These are phyloP conservation scores for Salvelinus fontinalis DNA, from an alignment of 2,113 vertebrate species.

Conservation along the genomic window DNA sequence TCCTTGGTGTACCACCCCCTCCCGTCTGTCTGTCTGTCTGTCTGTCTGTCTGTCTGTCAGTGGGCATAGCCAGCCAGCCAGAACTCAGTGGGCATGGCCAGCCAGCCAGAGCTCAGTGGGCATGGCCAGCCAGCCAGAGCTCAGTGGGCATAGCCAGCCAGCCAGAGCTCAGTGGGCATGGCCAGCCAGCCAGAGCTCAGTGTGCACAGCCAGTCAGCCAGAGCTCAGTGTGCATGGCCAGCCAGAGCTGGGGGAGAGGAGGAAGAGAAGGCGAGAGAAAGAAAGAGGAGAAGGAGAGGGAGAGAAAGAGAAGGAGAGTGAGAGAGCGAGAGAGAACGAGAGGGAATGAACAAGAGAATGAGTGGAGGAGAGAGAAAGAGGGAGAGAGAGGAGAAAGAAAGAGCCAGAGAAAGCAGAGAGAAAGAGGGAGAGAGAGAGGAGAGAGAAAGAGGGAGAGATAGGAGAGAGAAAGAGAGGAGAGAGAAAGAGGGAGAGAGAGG, in stretches of 20 bases:
- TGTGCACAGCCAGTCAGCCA: conserved; percentile 25
- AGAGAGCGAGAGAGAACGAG: no score
- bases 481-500: neutral
- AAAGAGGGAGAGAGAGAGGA: no score
- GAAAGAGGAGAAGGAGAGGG: neutral
- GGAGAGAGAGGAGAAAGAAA: accelerated
- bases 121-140: conserved; percentile 24
- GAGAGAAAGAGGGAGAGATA: neutral
- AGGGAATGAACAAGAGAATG: no score
- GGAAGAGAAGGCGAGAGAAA: neutral
- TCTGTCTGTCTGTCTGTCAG: conserved; percentile 24
- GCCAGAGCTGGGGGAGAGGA: neutral
- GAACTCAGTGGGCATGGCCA: no score
- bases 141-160: conserved; percentile 22
- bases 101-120: neutral
- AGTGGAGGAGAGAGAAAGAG: no score
- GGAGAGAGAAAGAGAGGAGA: neutral
- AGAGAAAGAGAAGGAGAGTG: no score
- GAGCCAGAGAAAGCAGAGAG: no score
- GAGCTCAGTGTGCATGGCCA: conserved; percentile 23
- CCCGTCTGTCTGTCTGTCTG: conserved; percentile 29
- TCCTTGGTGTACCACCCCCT: no score
- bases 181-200: no score
- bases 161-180: neutral
- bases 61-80: conserved; percentile 17